These are phyloP conservation scores for Temnothorax ravouxi DNA, from an alignment of 2,888 invertebrate species.

Conservation along the genomic window DNA sequence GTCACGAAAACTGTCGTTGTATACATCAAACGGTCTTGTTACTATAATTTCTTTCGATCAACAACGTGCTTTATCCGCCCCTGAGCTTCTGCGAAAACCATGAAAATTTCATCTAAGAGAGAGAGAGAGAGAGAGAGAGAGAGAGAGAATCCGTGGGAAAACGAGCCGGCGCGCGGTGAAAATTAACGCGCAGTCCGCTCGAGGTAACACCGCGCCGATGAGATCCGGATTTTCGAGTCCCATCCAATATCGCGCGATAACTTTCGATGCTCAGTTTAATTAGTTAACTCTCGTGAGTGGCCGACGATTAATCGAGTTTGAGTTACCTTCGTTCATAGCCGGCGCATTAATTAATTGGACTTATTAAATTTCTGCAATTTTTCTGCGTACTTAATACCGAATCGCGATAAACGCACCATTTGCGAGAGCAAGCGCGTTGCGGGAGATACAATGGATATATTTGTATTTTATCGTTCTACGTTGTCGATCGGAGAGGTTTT, in stretches of 20 bases:
- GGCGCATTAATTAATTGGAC: slow-evolving; percentile 31
- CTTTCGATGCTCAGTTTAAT: slow-evolving; percentile 54
- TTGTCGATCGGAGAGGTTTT: background rate
- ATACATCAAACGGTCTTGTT: slow-evolving; percentile 60
- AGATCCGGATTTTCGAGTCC: slow-evolving; percentile 44
- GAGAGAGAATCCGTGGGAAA: slow-evolving; percentile 37
- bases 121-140: slow-evolving; percentile 40
- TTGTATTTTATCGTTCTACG: background rate
- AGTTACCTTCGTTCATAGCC: slow-evolving; percentile 18
- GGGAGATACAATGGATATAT: background rate
- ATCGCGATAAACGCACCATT: background rate
- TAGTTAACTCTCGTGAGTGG: slow-evolving; percentile 36
- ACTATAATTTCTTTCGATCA: slow-evolving; percentile 4
- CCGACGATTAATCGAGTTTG: slow-evolving; percentile 44
- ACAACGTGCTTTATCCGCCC: slow-evolving; percentile 26
- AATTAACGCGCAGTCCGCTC: slow-evolving; percentile 41
- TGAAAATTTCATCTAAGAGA: slow-evolving; percentile 70
- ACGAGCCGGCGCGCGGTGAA: slow-evolving; percentile 29
- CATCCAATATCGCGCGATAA: slow-evolving; percentile 51
- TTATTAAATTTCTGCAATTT: slow-evolving; percentile 33
- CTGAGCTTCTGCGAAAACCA: slow-evolving; percentile 42
- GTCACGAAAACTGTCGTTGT: slow-evolving; percentile 47
- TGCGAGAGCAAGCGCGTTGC: background rate
- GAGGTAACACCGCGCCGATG: slow-evolving; percentile 32
- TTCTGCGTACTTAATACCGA: background rate